These are phyloP conservation scores for Chiloscyllium punctatum DNA, from an alignment of 2,797 vertebrate genomes.

Conservation along the genomic window DNA sequence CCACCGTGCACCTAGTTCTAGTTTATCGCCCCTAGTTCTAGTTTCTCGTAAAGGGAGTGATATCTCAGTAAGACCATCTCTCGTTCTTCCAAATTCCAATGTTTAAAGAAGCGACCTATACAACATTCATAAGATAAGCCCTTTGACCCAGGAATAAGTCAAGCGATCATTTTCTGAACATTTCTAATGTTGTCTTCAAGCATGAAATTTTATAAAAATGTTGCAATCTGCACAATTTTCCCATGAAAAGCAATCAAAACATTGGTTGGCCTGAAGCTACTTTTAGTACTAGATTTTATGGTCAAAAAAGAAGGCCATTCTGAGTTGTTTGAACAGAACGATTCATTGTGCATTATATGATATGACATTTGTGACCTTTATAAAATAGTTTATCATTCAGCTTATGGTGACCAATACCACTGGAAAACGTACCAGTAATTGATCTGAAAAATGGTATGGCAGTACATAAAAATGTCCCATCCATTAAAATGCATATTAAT, in stretches of 20 bases:
- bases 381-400: neutral
- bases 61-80: too few relatives aligned
- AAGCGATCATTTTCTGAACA: too few relatives aligned
- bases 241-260: neutral
- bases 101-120: too few relatives aligned
- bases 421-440: neutral
- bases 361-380: neutral
- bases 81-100: too few relatives aligned
- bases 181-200: neutral
- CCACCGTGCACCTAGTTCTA: too few relatives aligned
- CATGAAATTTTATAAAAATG: neutral
- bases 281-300: neutral
- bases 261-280: neutral
- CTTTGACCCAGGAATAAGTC: too few relatives aligned
- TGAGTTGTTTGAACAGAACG: neutral
- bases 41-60: too few relatives aligned
- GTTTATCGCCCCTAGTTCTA: too few relatives aligned
- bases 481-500: neutral
- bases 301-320: neutral
- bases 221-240: neutral
- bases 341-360: neutral
- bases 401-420: neutral
- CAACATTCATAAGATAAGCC: too few relatives aligned
- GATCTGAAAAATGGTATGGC: neutral
- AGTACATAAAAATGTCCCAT: neutral